phyloP scores from a whole-genome alignment of 1,140 invertebrate genomes.

The Eurosta solidaginis region DNA sequence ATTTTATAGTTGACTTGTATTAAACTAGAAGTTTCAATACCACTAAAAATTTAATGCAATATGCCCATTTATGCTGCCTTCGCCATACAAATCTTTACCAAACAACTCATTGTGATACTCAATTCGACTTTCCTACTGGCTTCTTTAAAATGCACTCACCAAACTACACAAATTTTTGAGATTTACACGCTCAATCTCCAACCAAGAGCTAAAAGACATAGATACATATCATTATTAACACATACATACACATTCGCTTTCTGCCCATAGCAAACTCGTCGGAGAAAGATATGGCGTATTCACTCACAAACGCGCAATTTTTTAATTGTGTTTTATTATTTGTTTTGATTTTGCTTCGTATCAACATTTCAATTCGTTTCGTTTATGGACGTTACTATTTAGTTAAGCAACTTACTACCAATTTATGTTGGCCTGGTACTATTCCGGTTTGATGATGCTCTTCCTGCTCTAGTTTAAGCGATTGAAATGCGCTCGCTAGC shows the following conservation, averaged over 20 bases:
- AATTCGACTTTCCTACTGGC: background rate
- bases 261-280: background rate
- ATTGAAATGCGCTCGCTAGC: constrained; percentile 35
- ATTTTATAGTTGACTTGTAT: too few relatives aligned
- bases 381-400: background rate
- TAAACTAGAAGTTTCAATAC: too few relatives aligned
- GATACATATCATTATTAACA: too few relatives aligned
- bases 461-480: constrained; percentile 55
- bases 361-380: background rate
- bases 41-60: too few relatives aligned
- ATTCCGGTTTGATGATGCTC: constrained; percentile 60
- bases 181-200: background rate
- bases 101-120: too few relatives aligned
- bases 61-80: too few relatives aligned
- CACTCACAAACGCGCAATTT: background rate
- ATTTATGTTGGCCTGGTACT: constrained; percentile 49
- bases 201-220: too few relatives aligned
- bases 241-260: background rate
- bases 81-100: too few relatives aligned
- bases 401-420: background rate
- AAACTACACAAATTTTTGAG: too few relatives aligned
- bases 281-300: background rate
- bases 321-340: background rate
- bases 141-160: background rate
- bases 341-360: constrained; percentile 28